Conservation (phyloP, 1,140 invertebrate genomes). For the Druon quercuslanigerum region DNA sequence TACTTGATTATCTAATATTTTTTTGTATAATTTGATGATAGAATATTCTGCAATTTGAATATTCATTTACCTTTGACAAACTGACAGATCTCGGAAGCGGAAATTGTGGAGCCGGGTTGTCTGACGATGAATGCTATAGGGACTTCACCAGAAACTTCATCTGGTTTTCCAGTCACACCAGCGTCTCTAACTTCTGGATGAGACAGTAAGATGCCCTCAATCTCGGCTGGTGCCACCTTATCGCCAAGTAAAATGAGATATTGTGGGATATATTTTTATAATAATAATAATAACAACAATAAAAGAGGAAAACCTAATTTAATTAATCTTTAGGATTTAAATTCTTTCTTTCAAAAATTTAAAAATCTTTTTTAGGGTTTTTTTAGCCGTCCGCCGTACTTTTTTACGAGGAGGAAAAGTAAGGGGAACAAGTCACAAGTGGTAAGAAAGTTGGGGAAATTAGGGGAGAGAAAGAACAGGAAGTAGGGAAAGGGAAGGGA, state of each 20-base stretch:
- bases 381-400: too few species aligned
- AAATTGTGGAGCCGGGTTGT: constrained; percentile 70
- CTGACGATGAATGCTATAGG: constrained; percentile 81
- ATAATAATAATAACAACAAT: constrained; percentile 77
- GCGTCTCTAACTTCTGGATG: constrained; percentile 83
- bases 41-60: constrained; percentile 19
- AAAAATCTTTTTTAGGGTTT: too few species aligned
- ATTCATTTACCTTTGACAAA: constrained; percentile 71
- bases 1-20: too few species aligned
- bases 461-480: too few species aligned
- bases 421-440: too few species aligned
- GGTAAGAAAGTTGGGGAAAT: too few species aligned
- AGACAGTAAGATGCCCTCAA: constrained; percentile 85
- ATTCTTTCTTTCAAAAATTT: too few species aligned
- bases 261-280: constrained; percentile 85
- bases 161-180: constrained; percentile 85
- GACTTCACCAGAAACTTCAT: constrained; percentile 81
- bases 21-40: background rate
- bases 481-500: too few species aligned
- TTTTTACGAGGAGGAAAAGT: too few species aligned
- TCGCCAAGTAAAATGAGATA: background rate
- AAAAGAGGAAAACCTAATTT: constrained; percentile 53
- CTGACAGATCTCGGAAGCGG: constrained; percentile 72
- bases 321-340: too few species aligned
- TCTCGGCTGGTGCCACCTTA: constrained; percentile 84